A percentile compares a stretch with the other conserved stretches of the same genome.
Conservation (phyloP, 2,113 vertebrate species). For the Forbesichthys papilliferus region DNA sequence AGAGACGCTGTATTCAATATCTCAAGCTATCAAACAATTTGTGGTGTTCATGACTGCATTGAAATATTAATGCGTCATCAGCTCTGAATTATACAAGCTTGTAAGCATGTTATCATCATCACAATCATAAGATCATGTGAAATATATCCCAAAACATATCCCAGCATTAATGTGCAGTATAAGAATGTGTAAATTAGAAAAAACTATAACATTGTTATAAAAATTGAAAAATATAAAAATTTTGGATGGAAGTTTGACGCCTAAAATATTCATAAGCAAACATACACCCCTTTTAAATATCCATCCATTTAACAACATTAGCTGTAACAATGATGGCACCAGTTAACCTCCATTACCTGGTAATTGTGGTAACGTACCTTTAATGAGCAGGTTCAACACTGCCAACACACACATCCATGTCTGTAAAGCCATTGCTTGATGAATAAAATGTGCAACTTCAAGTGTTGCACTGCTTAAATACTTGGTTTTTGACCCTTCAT, state of each 20-base stretch:
- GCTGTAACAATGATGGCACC: neutral
- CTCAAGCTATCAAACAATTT: too few species aligned
- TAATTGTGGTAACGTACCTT: slow-evolving; percentile 39
- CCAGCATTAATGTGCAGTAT: too few species aligned
- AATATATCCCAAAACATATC: too few species aligned
- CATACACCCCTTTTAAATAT: neutral
- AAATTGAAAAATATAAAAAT: too few species aligned
- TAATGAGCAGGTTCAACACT: slow-evolving; percentile 21
- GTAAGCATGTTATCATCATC: too few species aligned
- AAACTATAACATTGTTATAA: too few species aligned
- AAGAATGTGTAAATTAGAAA: too few species aligned
- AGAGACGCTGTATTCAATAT: too few species aligned
- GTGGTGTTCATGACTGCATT: too few species aligned
- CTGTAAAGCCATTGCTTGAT: slow-evolving; percentile 44
- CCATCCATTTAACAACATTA: neutral
- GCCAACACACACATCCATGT: slow-evolving; percentile 15
- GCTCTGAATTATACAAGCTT: too few species aligned
- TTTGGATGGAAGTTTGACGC: neutral
- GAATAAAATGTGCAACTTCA: neutral
- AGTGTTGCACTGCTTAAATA: slow-evolving; percentile 27
- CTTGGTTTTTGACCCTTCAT: slow-evolving; percentile 4
- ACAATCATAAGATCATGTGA: too few species aligned
- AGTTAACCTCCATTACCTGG: neutral
- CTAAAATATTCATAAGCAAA: neutral
- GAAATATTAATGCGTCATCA: too few species aligned